Percentiles rank a stretch among this genome's conserved stretches.
These are phyloP conservation scores for Portevinia maculata DNA, from an alignment of 2,888 invertebrate species.

Conservation along the genomic window DNA sequence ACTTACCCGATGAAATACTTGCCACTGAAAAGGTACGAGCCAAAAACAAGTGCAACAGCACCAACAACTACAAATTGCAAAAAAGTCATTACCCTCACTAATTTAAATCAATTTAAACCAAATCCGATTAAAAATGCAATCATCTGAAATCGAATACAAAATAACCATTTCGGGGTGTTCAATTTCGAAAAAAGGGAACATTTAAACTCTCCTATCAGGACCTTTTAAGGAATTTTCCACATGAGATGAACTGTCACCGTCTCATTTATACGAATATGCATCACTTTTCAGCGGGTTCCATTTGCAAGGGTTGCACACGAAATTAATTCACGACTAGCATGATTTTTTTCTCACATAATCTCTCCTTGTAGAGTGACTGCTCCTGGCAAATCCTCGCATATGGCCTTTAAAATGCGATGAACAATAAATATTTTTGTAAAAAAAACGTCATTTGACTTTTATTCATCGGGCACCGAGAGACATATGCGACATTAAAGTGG, in stretches of 20 bases:
- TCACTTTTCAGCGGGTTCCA: not conserved
- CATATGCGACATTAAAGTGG: conserved; percentile 66
- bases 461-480: conserved; percentile 28
- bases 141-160: conserved; percentile 72
- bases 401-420: conserved; percentile 68
- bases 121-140: conserved; percentile 74
- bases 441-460: conserved; percentile 63
- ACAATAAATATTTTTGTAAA: conserved; percentile 54
- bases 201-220: conserved; percentile 47
- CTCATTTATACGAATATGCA: conserved; percentile 25
- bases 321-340: conserved; percentile 59
- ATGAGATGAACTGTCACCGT: conserved; percentile 67
- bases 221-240: conserved; percentile 73
- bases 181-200: conserved; percentile 16
- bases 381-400: conserved; percentile 47
- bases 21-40: conserved; percentile 8
- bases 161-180: conserved; percentile 34
- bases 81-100: conserved; percentile 64
- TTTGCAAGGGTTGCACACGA: conserved; percentile 52
- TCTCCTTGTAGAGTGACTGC: conserved; percentile 20
- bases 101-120: conserved; percentile 71
- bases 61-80: conserved; percentile 29
- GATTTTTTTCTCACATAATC: too few relatives aligned
- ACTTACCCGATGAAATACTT: conserved; percentile 21
- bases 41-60: too few relatives aligned